Percentiles rank a stretch among this genome's conserved stretches.
Conservation (phyloP, 2,888 invertebrate species). For the Tachina grossa region DNA sequence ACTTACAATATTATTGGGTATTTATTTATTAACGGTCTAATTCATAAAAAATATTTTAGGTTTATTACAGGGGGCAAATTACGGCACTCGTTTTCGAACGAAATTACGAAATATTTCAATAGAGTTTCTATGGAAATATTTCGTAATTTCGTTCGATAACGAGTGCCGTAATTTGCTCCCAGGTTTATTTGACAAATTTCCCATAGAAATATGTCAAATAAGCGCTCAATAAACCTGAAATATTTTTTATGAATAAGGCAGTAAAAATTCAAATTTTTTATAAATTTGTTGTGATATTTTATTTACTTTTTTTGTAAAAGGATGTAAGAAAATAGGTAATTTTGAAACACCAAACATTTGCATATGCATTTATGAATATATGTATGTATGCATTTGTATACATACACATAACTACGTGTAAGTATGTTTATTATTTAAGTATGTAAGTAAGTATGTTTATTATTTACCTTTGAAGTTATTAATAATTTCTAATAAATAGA, state of each 20-base stretch:
- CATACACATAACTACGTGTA: not conserved
- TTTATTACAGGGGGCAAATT: no score
- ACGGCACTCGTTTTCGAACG: no score
- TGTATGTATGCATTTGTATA: not conserved
- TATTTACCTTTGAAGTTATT: not conserved
- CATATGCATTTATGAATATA: not conserved
- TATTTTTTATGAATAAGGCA: no score
- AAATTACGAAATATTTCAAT: no score
- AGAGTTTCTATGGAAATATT: no score
- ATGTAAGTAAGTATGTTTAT: not conserved
- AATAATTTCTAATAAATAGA: slow-evolving; percentile 10
- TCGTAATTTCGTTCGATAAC: no score
- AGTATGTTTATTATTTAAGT: not conserved
- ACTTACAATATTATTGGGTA: not conserved
- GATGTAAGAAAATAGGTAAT: slow-evolving; percentile 66
- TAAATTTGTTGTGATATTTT: slow-evolving; percentile 40
- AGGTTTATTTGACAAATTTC: no score
- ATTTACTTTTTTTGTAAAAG: slow-evolving; percentile 60
- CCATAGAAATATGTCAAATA: no score
- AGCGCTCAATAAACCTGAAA: no score
- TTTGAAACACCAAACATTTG: slow-evolving; percentile 49
- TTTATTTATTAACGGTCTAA: no score
- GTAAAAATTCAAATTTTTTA: slow-evolving; percentile 17
- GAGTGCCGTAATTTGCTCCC: no score
- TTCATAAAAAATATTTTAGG: no score